Conservation (phyloP, 2,888 invertebrate species). For the Temnothorax unifasciatus region DNA sequence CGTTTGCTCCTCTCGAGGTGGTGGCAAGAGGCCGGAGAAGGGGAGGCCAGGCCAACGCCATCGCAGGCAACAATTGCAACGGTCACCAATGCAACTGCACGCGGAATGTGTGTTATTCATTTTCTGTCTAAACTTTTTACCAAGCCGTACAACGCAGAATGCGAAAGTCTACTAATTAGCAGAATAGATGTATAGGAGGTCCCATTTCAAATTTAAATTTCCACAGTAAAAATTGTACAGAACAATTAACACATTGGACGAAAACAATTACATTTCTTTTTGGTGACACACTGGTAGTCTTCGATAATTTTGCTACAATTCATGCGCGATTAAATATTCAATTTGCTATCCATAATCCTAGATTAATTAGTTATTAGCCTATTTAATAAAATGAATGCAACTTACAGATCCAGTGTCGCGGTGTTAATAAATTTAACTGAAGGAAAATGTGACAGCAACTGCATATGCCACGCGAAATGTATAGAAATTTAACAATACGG, state of each 20-base stretch:
- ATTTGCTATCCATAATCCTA: background rate
- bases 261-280: slow-evolving; percentile 2
- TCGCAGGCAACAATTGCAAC: slow-evolving; percentile 30
- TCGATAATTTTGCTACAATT: background rate
- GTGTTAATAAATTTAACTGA: background rate
- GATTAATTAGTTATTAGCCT: background rate
- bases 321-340: background rate
- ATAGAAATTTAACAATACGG: background rate
- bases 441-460: background rate
- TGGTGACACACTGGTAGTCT: background rate
- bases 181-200: background rate
- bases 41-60: slow-evolving; percentile 50
- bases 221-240: background rate
- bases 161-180: background rate
- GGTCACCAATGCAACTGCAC: slow-evolving; percentile 22
- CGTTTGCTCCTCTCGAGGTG: background rate
- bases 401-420: background rate
- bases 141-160: background rate
- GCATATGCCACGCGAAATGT: background rate
- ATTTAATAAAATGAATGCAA: background rate
- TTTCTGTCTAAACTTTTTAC: background rate
- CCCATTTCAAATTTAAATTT: background rate
- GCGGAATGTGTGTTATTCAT: slow-evolving; percentile 27
- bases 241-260: too few species aligned
- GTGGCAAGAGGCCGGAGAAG: background rate